Evolutionary conservation across 53 echinoderm and acorn worm genomes (phyloP).

Genomic region (Mesocentrotus franciscanus): DNA sequence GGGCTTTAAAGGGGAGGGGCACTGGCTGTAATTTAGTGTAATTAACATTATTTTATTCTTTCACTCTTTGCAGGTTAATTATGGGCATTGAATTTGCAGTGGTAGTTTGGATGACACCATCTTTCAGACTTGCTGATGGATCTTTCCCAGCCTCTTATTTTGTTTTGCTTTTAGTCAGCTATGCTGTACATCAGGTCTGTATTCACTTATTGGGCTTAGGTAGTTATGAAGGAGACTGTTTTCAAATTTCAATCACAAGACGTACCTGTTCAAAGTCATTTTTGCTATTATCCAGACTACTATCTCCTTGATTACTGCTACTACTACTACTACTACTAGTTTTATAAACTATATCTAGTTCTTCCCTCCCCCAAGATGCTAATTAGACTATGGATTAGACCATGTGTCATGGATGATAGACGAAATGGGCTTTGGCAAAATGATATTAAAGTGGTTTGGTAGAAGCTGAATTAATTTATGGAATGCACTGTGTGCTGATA

Average conservation of each 20-base stretch:
- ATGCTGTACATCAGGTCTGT: conserved; percentile 89
- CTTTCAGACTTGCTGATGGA: conserved; percentile 71
- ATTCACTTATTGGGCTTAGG: background rate
- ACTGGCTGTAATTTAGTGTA: background rate
- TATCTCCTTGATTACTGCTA: background rate
- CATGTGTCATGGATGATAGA: too few relatives aligned
- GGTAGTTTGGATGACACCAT: conserved; percentile 88
- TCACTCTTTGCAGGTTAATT: conserved; percentile 73
- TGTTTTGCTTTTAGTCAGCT: conserved; percentile 73
- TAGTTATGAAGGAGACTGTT: background rate
- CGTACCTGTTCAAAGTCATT: background rate
- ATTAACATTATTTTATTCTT: background rate
- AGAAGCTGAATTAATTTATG: too few relatives aligned
- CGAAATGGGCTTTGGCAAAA: too few relatives aligned
- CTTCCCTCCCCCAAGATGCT: too few relatives aligned
- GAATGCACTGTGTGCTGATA: too few relatives aligned
- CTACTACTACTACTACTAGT: too few relatives aligned
- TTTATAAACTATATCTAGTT: too few relatives aligned
- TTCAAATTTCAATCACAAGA: background rate
- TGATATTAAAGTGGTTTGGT: too few relatives aligned
- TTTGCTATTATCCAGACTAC: background rate
- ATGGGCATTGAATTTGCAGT: conserved; percentile 85
- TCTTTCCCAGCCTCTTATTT: conserved; percentile 87
- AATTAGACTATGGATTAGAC: too few relatives aligned
- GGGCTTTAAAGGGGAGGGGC: too few relatives aligned